These are phyloP conservation scores for Amiota minor DNA, from an alignment of 2,888 invertebrate species.

Conservation along the genomic window DNA sequence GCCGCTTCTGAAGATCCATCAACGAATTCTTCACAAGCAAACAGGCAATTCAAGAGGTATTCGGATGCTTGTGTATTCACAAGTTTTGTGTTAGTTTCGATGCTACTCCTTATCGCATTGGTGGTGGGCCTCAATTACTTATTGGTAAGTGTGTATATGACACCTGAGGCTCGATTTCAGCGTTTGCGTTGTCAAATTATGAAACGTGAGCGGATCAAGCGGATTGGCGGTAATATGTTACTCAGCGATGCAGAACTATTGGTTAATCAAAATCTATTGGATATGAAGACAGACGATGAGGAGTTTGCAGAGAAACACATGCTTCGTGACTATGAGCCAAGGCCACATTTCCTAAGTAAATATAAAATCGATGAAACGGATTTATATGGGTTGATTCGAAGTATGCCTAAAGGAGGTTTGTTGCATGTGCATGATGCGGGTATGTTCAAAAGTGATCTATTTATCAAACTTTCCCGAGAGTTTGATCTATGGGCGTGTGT, in stretches of 20 bases:
- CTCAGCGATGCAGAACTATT: constrained; percentile 56
- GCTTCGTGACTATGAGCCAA: constrained; percentile 42
- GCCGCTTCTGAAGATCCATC: too few species aligned
- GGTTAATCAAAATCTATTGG: constrained; percentile 76
- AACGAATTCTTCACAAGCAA: too few species aligned
- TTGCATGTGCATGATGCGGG: constrained; percentile 81
- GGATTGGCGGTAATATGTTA: constrained; percentile 58
- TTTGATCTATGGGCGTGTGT: constrained; percentile 54
- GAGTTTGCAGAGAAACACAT: constrained; percentile 60
- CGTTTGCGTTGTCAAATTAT: constrained; percentile 24
- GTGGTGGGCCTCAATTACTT: background rate
- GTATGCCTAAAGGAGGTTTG: constrained; percentile 83
- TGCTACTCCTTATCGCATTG: background rate
- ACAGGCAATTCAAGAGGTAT: background rate
- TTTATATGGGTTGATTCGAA: constrained; percentile 78
- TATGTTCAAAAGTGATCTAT: constrained; percentile 76
- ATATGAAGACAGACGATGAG: constrained; percentile 75
- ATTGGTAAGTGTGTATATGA: constrained; percentile 32
- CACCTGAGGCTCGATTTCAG: constrained; percentile 37
- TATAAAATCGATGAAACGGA: constrained; percentile 71
- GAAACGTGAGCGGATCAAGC: constrained; percentile 34
- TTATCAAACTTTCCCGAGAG: constrained; percentile 73
- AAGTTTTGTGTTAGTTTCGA: constrained; percentile 32
- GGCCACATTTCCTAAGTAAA: constrained; percentile 40
- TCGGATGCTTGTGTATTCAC: constrained; percentile 42